Evolutionary conservation across 1,140 invertebrate genomes (phyloP).

Genomic region (Drosophila arawakana): DNA sequence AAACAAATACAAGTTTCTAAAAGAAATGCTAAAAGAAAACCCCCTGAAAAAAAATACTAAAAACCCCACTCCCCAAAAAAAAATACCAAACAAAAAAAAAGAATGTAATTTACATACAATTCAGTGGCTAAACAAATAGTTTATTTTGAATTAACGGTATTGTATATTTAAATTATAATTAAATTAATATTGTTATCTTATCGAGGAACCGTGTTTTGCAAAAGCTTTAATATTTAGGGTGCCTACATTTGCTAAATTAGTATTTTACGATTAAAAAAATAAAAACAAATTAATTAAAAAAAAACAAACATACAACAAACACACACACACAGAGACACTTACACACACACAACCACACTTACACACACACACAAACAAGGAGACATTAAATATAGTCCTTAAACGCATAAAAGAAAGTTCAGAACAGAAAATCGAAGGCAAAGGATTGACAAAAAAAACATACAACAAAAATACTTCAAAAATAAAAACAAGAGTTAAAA

Average conservation of each 20-base stretch:
- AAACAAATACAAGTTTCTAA: constrained; percentile 38
- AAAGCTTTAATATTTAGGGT: constrained; percentile 85
- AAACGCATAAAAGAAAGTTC: constrained; percentile 33
- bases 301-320: constrained; percentile 17
- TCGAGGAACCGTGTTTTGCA: constrained; percentile 84
- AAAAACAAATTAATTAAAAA: background rate
- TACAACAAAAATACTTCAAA: constrained; percentile 14
- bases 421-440: background rate
- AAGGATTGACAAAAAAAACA: constrained; percentile 18
- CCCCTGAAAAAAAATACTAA: constrained; percentile 13
- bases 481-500: constrained; percentile 10
- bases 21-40: constrained; percentile 35
- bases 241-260: constrained; percentile 84
- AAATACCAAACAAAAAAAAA: constrained; percentile 34
- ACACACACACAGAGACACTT: constrained; percentile 10
- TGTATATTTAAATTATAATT: constrained; percentile 75
- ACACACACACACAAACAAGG: constrained; percentile 20
- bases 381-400: constrained; percentile 33
- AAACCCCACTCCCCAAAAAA: constrained; percentile 42
- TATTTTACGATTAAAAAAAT: constrained; percentile 77
- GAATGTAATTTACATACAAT: constrained; percentile 47
- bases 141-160: constrained; percentile 80
- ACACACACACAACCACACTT: constrained; percentile 22
- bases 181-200: constrained; percentile 78
- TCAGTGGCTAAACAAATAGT: constrained; percentile 50